Evolutionary conservation across 2,797 vertebrate species (phyloP).

Genomic region (Notoglanidium macrostoma): DNA sequence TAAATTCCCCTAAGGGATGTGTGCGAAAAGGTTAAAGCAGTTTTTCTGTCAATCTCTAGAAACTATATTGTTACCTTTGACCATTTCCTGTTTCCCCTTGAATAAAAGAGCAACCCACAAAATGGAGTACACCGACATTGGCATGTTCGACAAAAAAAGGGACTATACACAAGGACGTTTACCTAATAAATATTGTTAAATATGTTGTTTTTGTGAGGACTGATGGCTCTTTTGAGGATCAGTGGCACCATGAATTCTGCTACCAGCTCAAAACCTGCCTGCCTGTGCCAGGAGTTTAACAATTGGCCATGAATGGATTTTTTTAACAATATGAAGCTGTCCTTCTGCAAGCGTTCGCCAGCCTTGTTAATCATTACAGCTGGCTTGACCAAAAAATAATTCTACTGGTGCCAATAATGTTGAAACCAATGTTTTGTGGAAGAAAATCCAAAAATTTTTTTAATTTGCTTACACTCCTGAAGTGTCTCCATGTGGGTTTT

Average conservation of each 20-base stretch:
- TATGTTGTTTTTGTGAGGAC: neutral
- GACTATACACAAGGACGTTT: neutral
- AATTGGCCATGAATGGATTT: neutral
- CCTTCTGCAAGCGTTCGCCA: neutral
- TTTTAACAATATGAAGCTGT: neutral
- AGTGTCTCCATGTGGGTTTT: neutral
- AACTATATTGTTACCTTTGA: neutral
- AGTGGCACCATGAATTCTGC: neutral
- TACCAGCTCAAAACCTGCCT: neutral
- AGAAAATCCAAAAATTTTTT: neutral
- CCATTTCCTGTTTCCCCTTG: neutral
- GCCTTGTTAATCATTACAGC: slow-evolving; percentile 7
- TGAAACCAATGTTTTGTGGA: neutral
- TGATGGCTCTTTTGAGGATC: neutral
- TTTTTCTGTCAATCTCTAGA: neutral
- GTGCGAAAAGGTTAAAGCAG: neutral
- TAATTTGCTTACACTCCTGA: neutral
- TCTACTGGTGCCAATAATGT: neutral
- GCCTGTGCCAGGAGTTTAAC: slow-evolving; percentile 1
- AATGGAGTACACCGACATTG: neutral
- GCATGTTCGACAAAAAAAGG: neutral
- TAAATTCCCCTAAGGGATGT: neutral
- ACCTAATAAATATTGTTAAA: neutral
- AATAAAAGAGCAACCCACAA: neutral
- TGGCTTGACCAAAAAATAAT: neutral